phyloP scores from a whole-genome alignment of 37 sponge, comb jelly and placozoan genomes.

The Corticium candelabrum region DNA sequence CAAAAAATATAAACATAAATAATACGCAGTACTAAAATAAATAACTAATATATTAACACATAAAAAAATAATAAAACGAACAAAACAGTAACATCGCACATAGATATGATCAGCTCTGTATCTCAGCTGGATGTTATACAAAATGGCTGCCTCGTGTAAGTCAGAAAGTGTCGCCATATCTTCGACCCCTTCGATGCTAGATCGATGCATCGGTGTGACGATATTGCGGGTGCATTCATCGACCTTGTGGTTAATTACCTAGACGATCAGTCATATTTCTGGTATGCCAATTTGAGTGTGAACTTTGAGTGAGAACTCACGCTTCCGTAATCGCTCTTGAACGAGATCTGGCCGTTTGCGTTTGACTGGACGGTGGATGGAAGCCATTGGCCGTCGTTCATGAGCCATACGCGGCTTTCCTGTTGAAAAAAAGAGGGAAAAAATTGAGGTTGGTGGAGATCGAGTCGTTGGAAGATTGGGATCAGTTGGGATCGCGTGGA shows the following conservation, averaged over 20 bases:
- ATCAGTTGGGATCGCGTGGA: too few species aligned
- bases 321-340: conserved; percentile 55
- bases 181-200: conserved; percentile 67
- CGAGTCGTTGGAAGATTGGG: too few species aligned
- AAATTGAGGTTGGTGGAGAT: too few species aligned
- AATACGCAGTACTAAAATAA: neutral
- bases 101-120: conserved; percentile 73
- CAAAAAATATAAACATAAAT: neutral
- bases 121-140: conserved; percentile 81
- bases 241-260: neutral
- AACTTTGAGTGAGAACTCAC: conserved; percentile 24
- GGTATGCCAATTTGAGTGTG: neutral
- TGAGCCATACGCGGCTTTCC: conserved; percentile 62
- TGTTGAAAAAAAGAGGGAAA: conserved; percentile 10
- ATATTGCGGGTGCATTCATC: conserved; percentile 38
- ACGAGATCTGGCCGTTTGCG: conserved; percentile 33
- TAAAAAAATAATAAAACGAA: neutral
- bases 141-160: conserved; percentile 91
- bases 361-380: conserved; percentile 30
- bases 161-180: conserved; percentile 91
- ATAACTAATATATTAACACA: neutral
- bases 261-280: neutral
- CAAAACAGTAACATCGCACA: conserved; percentile 50
- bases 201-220: conserved; percentile 66
- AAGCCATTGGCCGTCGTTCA: conserved; percentile 25